Conservation (phyloP, 2,113 vertebrate genomes). For the Tragelaphus scriptus region DNA sequence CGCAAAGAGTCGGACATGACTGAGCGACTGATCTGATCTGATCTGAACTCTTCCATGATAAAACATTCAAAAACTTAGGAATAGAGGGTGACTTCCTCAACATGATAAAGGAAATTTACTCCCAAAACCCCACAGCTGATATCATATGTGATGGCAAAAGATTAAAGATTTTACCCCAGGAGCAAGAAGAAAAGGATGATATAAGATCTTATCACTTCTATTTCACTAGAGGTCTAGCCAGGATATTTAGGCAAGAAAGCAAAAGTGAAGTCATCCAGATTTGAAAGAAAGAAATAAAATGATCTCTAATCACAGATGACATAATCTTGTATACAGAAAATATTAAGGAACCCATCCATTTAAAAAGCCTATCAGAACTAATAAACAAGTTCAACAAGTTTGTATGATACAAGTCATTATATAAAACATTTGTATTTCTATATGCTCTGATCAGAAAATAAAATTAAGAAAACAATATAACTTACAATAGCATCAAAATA, state of each 20-base stretch:
- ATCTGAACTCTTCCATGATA: background rate
- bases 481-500: background rate
- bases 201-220: background rate
- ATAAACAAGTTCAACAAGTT: background rate
- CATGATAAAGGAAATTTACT: background rate
- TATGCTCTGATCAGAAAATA: background rate
- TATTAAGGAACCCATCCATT: background rate
- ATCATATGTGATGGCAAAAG: background rate
- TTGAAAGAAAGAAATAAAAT: background rate
- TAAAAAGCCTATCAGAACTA: background rate
- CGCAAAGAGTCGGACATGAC: no score
- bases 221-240: background rate
- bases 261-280: background rate
- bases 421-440: background rate
- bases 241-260: background rate
- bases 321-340: background rate
- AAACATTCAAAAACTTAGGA: background rate
- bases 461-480: background rate
- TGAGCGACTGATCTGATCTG: no score
- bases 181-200: background rate
- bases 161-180: background rate
- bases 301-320: background rate
- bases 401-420: background rate
- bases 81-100: background rate
- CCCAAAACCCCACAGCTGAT: background rate